phyloP scores from a whole-genome alignment of 2,888 invertebrate species.

The Hyposoter didymator region DNA sequence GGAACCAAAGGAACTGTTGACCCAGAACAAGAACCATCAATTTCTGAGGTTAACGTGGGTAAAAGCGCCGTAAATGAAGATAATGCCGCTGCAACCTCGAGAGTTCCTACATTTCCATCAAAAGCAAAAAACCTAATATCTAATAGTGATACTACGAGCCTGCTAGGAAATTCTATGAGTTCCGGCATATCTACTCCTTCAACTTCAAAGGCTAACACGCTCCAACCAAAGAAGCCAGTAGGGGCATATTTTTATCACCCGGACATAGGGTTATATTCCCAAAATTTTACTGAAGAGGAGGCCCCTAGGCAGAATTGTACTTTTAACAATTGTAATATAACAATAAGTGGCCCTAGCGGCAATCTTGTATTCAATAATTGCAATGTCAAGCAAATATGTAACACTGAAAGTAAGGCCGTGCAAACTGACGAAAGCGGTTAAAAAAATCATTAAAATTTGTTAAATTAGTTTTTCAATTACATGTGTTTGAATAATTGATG shows the following conservation, averaged over 20 bases:
- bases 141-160: not conserved
- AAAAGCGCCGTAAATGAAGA: conserved; percentile 6
- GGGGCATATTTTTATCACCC: conserved; percentile 8
- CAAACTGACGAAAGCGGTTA: conserved; percentile 10
- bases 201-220: conserved; percentile 2
- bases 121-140: not conserved
- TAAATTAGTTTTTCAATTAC: not conserved
- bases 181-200: conserved; percentile 9
- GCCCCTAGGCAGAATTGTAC: not conserved
- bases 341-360: conserved; percentile 9
- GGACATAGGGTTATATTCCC: conserved; percentile 4
- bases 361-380: conserved; percentile 10
- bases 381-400: not conserved
- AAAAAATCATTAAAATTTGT: conserved; percentile 3
- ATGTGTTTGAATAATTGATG: conserved; percentile 1
- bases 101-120: conserved; percentile 3
- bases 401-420: not conserved
- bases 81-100: conserved; percentile 4
- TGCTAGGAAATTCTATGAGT: not conserved
- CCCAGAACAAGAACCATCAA: not conserved
- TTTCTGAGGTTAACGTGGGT: not conserved
- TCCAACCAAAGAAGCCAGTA: not conserved
- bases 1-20: not conserved
- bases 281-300: conserved; percentile 2
- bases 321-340: conserved; percentile 16